Base-by-base conservation (phyloP, 1,140 invertebrate species). In the Zophobas atratus region DNA sequence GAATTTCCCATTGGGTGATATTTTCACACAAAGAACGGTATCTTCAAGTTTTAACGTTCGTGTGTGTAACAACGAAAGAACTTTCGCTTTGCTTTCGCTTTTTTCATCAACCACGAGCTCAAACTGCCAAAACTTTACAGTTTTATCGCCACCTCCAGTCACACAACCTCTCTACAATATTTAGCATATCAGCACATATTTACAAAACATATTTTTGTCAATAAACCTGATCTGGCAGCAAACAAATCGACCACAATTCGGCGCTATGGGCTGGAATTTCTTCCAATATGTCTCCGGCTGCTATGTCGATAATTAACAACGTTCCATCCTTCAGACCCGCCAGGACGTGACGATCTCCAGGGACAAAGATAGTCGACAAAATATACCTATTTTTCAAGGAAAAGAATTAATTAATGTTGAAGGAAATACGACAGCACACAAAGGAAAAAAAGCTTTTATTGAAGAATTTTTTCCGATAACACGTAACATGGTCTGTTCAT, bases 101-200 rank as follows among this genome's bases (percentile, higher is more conserved):
- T 90, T 86, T 1, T 89, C 80, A 84, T 93, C 92, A n/a, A 88
- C 84, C 36, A 96, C 90, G 0, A 98, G 87, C 86, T 98, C 95
- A 88, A 98, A 98, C 77, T 94, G 91, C 98, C 98, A 99, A 85
- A 99, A 94, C 86, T 98, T 98, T 0, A 99, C 93, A 0, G 93
- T 94, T 81, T 95, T 92, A 86, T 99, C 98, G 6, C 92, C 93
- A 57, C 97, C 93, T 6, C 96, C 97, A 63, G 94, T 94, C 2
- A 94, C 92, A 84, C 97, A 92, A 0, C 96, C 95, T 85, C 92
- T 88, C 92, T 94, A 33, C 1, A 82, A 2, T 87, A 88, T 73
- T 46, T 41, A 35, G 70, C 67, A 67, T 70, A 39, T 67, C 35
- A 75, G 74, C 1, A 56, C 20, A 20, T 35, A 63, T 34, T 46